A percentile compares a stretch with the other conserved stretches of the same genome.
Conservation (phyloP, 2,888 invertebrate genomes). For the Oxystoma pomonae region DNA sequence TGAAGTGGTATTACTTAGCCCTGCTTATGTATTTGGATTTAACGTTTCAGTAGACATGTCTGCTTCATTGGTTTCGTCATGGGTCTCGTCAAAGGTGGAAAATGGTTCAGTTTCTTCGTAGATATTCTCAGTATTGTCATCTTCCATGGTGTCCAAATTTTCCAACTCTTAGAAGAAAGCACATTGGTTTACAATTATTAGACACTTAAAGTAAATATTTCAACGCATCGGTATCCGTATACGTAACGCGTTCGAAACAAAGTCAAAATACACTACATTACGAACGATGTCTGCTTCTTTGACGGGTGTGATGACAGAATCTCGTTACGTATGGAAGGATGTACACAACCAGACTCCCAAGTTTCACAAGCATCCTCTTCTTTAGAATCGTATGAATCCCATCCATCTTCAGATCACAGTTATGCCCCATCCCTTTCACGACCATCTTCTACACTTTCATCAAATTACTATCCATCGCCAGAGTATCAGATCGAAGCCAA, state of each 20-base stretch:
- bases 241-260: no score
- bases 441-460: no score
- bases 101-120: constrained; percentile 15
- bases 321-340: no score
- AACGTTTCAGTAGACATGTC: constrained; percentile 16
- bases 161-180: constrained; percentile 15
- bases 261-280: no score
- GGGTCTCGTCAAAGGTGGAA: constrained; percentile 13
- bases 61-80: no score
- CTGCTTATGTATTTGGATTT: constrained; percentile 16
- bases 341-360: not conserved
- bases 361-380: constrained; percentile 5
- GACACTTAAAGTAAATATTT: no score
- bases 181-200: constrained; percentile 7
- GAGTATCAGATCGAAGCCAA: no score
- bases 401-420: constrained; percentile 14
- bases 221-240: no score
- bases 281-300: no score
- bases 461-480: no score
- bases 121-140: constrained; percentile 15
- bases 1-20: constrained; percentile 17
- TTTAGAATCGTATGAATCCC: constrained; percentile 15
- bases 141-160: constrained; percentile 15
- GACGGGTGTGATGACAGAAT: no score
- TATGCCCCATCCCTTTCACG: constrained; percentile 12